A percentile compares a stretch with the other conserved stretches of the same genome.
Conservation (phyloP, 2,888 invertebrate genomes). For the Pseudococcus viburni region DNA sequence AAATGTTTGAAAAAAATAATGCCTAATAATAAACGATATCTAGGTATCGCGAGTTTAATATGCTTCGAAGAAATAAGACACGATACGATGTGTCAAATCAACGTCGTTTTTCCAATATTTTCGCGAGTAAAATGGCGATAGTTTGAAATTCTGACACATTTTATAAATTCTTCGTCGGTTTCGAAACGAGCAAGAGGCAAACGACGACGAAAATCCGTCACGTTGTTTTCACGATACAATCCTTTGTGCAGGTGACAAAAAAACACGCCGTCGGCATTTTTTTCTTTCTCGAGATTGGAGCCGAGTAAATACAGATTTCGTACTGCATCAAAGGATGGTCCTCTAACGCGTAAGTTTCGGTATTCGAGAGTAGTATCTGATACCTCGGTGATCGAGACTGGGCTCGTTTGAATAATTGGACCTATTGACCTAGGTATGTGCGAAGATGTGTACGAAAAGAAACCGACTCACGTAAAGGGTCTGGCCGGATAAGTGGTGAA, state of each 20-base stretch:
- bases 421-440: too few relatives aligned
- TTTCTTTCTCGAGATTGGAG: not conserved
- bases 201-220: not conserved
- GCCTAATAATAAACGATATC: not conserved
- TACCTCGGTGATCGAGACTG: too few relatives aligned
- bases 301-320: too few relatives aligned
- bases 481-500: too few relatives aligned
- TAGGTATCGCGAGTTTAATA: not conserved
- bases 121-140: not conserved
- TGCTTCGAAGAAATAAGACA: not conserved
- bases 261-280: not conserved
- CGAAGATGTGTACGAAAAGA: too few relatives aligned
- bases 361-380: too few relatives aligned
- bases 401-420: too few relatives aligned
- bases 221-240: not conserved
- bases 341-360: too few relatives aligned
- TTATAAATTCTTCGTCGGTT: not conserved
- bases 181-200: not conserved
- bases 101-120: constrained; percentile 33
- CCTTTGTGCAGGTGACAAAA: not conserved
- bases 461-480: too few relatives aligned
- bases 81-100: constrained; percentile 6
- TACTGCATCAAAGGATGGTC: too few relatives aligned
- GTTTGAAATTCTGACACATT: constrained; percentile 19
- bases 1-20: too few relatives aligned